phyloP scores from a whole-genome alignment of 2,888 invertebrate species.

The Cataglyphis albicans region DNA sequence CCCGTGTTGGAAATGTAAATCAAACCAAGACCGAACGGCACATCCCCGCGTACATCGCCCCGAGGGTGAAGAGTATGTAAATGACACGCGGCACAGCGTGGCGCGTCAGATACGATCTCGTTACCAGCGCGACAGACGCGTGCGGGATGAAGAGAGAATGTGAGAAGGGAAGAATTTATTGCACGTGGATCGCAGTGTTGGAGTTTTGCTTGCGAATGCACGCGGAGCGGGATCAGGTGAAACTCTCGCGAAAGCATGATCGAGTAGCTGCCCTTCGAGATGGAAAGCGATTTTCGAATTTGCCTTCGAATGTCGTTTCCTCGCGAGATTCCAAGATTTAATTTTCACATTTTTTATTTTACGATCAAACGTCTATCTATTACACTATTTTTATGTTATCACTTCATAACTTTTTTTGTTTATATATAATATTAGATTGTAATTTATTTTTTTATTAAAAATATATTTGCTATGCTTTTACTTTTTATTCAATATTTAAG shows the following conservation, averaged over 20 bases:
- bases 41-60: conserved; percentile 74
- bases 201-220: conserved; percentile 3
- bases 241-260: conserved; percentile 5
- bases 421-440: background rate
- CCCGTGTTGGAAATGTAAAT: conserved; percentile 77
- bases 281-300: conserved; percentile 10
- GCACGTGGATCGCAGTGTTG: conserved; percentile 51
- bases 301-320: background rate
- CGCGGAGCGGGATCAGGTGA: background rate
- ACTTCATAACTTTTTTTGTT: background rate
- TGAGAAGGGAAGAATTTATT: conserved; percentile 63
- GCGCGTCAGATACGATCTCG: conserved; percentile 79
- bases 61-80: conserved; percentile 81
- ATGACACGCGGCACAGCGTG: conserved; percentile 79
- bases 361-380: background rate
- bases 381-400: background rate
- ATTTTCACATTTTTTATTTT: conserved; percentile 6
- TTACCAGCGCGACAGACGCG: conserved; percentile 72
- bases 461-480: background rate
- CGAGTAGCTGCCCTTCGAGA: background rate
- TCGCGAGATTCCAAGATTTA: conserved; percentile 1
- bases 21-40: conserved; percentile 65
- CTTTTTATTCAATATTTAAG: background rate
- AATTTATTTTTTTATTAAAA: background rate
- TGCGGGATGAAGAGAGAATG: background rate